phyloP scores from a whole-genome alignment of 2,888 invertebrate species.

The Proisotoma minuta region DNA sequence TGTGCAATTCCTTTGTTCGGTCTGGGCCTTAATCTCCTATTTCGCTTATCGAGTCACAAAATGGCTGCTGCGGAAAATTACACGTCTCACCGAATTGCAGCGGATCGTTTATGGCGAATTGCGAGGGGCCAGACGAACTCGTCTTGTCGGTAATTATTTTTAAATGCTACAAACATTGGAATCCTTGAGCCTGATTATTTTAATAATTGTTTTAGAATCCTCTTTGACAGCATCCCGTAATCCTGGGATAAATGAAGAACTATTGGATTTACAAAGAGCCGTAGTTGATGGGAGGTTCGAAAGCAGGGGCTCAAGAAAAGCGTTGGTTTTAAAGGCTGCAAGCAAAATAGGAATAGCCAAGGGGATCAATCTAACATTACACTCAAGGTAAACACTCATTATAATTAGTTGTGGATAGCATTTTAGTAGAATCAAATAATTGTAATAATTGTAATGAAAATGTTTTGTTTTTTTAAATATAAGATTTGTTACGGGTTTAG shows the following conservation, averaged over 20 bases:
- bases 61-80: constrained; percentile 50
- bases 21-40: no score
- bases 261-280: constrained; percentile 62
- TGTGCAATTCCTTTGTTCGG: no score
- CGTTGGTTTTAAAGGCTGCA: constrained; percentile 58
- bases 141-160: constrained; percentile 59
- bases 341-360: constrained; percentile 69
- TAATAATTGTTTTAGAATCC: constrained; percentile 55
- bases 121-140: constrained; percentile 66
- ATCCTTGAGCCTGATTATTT: background rate
- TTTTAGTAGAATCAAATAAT: background rate
- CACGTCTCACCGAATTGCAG: constrained; percentile 84
- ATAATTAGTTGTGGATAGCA: background rate
- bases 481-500: constrained; percentile 32
- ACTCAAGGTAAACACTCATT: constrained; percentile 56
- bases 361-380: constrained; percentile 69
- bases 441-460: background rate
- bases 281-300: constrained; percentile 55
- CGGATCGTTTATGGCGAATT: constrained; percentile 82
- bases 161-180: background rate
- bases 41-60: constrained; percentile 30
- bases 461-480: background rate
- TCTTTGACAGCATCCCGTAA: constrained; percentile 68
- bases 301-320: constrained; percentile 48
- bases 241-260: constrained; percentile 62